A percentile compares a stretch with the other conserved stretches of the same genome.
Conservation (phyloP, 2,113 vertebrate species). For the Plectropomus leopardus region DNA sequence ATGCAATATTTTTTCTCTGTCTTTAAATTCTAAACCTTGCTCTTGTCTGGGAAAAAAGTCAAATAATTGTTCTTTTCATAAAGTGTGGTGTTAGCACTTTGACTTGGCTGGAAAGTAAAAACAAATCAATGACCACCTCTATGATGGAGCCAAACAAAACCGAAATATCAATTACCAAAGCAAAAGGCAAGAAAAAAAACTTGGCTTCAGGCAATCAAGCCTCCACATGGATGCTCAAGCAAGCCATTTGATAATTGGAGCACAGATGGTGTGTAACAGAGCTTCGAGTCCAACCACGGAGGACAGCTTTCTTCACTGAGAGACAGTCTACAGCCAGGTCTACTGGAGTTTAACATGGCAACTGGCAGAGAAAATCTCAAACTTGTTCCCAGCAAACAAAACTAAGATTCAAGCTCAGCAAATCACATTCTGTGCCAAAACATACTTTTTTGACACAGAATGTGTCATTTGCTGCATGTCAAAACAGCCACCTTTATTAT, state of each 20-base stretch:
- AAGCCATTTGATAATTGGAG: slow-evolving; percentile 54
- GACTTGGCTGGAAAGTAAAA: slow-evolving; percentile 1
- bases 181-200: slow-evolving; percentile 22
- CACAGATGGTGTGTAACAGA: slow-evolving; percentile 64
- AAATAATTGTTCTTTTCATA: background rate
- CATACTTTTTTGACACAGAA: slow-evolving; percentile 18
- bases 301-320: slow-evolving; percentile 16
- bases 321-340: slow-evolving; percentile 35
- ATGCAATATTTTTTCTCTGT: too few species aligned
- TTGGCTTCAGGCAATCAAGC: slow-evolving; percentile 16
- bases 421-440: slow-evolving; percentile 11
- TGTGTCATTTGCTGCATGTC: slow-evolving; percentile 13
- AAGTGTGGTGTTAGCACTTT: background rate
- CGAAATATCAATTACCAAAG: slow-evolving; percentile 50
- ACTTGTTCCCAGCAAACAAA: slow-evolving; percentile 38
- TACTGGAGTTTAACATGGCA: slow-evolving; percentile 39
- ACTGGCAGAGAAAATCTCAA: slow-evolving; percentile 15
- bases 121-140: slow-evolving; percentile 20
- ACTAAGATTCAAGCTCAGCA: slow-evolving; percentile 34
- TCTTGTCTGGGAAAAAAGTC: background rate
- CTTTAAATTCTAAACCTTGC: background rate
- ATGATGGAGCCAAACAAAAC: slow-evolving; percentile 44
- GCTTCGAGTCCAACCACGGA: slow-evolving; percentile 43
- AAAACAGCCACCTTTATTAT: slow-evolving; percentile 19
- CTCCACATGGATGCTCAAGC: slow-evolving; percentile 49